phyloP scores from a whole-genome alignment of 2,888 invertebrate species.

The Mellilla xanthometata region DNA sequence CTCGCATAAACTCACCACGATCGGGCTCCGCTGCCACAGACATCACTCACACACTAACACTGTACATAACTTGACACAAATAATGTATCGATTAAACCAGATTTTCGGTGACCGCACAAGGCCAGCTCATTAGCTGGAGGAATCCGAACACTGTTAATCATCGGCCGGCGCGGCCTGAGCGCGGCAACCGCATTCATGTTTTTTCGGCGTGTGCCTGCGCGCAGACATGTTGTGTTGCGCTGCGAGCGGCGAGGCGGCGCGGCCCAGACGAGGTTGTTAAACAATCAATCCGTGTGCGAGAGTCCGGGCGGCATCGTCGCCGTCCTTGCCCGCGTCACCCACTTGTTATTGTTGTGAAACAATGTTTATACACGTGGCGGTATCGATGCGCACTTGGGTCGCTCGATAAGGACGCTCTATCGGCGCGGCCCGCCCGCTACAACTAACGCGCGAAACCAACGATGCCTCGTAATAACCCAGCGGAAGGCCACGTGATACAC shows the following conservation, averaged over 20 bases:
- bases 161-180: conserved; percentile 38
- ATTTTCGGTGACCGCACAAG: conserved; percentile 12
- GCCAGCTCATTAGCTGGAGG: conserved; percentile 25
- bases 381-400: conserved; percentile 62
- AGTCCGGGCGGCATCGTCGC: conserved; percentile 45
- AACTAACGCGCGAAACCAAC: conserved; percentile 71
- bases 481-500: conserved; percentile 75
- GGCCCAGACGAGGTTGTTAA: conserved; percentile 41
- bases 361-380: conserved; percentile 79
- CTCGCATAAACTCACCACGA: conserved; percentile 47
- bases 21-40: conserved; percentile 43
- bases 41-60: conserved; percentile 48
- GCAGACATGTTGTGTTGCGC: conserved; percentile 39
- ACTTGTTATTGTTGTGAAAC: conserved; percentile 79
- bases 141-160: conserved; percentile 48
- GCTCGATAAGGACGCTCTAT: conserved; percentile 66
- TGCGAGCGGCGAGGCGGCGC: conserved; percentile 29
- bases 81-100: conserved; percentile 38
- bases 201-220: conserved; percentile 39
- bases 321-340: conserved; percentile 67
- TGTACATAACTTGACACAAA: conserved; percentile 38
- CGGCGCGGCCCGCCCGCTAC: conserved; percentile 65
- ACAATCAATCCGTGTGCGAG: conserved; percentile 46
- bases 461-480: conserved; percentile 64
- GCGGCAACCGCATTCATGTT: conserved; percentile 42